Evolutionary conservation across 2,113 vertebrate genomes (phyloP).

Genomic region (Clinocottus analis): DNA sequence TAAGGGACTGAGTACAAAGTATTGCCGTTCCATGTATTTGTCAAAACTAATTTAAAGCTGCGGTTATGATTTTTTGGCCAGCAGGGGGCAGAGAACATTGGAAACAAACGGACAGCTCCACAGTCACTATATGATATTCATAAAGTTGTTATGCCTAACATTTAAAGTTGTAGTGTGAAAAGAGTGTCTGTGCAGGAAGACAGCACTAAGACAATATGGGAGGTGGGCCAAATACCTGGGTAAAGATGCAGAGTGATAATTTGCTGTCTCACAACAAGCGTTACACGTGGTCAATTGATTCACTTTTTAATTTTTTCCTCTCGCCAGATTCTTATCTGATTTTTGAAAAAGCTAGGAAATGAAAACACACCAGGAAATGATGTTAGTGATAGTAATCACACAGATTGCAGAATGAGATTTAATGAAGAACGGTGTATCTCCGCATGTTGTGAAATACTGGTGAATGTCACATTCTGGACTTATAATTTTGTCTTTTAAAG

Average conservation of each 20-base stretch:
- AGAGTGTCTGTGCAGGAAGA: neutral
- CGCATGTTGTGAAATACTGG: neutral
- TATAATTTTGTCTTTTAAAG: neutral
- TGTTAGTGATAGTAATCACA: neutral
- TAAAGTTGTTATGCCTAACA: neutral
- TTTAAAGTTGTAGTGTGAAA: neutral
- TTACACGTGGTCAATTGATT: neutral
- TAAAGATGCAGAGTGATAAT: neutral
- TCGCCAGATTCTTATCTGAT: neutral
- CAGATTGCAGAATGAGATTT: neutral
- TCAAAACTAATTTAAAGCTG: conserved; percentile 5
- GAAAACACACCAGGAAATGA: neutral
- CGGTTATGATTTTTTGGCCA: neutral
- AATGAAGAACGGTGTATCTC: neutral
- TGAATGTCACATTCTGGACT: neutral
- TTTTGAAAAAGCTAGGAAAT: neutral
- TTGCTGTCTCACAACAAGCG: neutral
- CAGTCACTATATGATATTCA: neutral
- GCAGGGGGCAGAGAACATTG: neutral
- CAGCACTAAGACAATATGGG: neutral
- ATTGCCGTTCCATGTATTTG: neutral
- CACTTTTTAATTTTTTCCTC: neutral
- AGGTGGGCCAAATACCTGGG: neutral
- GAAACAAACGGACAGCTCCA: neutral
- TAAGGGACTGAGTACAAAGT: neutral